Base-by-base conservation (phyloP, 2,888 invertebrate genomes). In the Drosophila mimetica region DNA sequence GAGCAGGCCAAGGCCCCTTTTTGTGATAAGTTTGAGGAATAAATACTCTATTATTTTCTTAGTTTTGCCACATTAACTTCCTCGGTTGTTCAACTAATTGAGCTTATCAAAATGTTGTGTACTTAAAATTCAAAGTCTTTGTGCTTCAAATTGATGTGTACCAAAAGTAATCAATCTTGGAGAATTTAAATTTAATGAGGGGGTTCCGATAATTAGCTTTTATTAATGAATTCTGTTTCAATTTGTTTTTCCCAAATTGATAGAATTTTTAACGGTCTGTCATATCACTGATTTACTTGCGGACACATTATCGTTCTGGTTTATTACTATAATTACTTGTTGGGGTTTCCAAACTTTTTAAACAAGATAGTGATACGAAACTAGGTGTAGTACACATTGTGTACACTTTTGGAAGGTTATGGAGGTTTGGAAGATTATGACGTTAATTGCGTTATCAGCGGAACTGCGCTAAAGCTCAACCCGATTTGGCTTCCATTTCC, bases 1-100 rank as follows among this genome's bases (percentile, higher is more conserved):
- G 32, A 65, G 66, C 22, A 50, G 66, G 52, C 63, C 66, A 63
- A 63, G 63, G 52, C 52, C 52, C 16, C 37, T 11, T 16, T 36
- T 39, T 30, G 52, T 28, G 52, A 63, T 66, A 42, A 25, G 39
- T 51, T 30, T 30, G 18, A 20, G 22, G 41, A 32, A 41, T 30
- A 30, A 11, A 16, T 16, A 6, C 28, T 30, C 1, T 7, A 18
- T 54, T 57, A 57, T 54, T 28, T 54, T 36, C 25, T 28, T 37
- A 28, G 36, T 20, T 54, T 57, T 57, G 36, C 55, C 36, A 18
- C 25, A 25, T 55, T 25, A 60, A 44, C 60, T 59, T 59, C 60
- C 60, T 59, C 28, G 14, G 28, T 20, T 20, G 55, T 25, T 36
- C 25, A 18, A 18, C 25, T 25, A 16, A 28, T 55, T 18, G 5